Evolutionary conservation across 2,113 vertebrate genomes (phyloP).

Genomic region (Egretta garzetta): DNA sequence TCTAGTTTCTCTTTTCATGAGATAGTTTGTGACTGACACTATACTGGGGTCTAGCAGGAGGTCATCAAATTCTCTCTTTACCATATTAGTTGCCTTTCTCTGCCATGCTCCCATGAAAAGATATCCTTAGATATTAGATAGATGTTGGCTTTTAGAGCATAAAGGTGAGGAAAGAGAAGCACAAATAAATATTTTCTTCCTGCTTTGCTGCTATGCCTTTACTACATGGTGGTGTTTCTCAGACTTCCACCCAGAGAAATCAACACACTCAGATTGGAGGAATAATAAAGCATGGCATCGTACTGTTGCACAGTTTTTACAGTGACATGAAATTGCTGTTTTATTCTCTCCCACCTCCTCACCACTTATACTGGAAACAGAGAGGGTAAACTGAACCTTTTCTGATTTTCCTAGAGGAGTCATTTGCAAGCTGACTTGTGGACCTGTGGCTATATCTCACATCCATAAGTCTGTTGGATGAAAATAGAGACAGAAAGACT

Average conservation of each 20-base stretch:
- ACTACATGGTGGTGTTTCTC: not conserved
- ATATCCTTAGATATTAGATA: not conserved
- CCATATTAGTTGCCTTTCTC: not conserved
- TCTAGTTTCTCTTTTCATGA: not conserved
- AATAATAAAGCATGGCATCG: fast-evolving
- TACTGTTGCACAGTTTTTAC: not conserved
- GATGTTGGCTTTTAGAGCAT: not conserved
- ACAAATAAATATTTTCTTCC: not conserved
- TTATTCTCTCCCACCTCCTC: not conserved
- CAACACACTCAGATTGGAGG: not conserved
- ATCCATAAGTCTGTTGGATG: not conserved
- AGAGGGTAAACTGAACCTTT: not conserved
- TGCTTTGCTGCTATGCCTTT: not conserved
- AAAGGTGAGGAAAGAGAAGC: not conserved
- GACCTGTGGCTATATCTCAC: not conserved
- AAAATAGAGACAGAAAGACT: not conserved
- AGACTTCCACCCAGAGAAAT: not conserved
- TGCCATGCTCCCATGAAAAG: not conserved
- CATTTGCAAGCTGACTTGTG: not conserved
- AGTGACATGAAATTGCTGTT: not conserved
- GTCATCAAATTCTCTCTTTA: not conserved
- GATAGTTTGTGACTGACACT: not conserved
- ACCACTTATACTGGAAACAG: not conserved
- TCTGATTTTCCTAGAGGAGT: not conserved
- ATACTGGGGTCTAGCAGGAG: not conserved